Evolutionary conservation across 2,888 invertebrate genomes (phyloP), one percentile per base, ranked within the genome.

Genomic region (Drosophila emarginata): DNA sequence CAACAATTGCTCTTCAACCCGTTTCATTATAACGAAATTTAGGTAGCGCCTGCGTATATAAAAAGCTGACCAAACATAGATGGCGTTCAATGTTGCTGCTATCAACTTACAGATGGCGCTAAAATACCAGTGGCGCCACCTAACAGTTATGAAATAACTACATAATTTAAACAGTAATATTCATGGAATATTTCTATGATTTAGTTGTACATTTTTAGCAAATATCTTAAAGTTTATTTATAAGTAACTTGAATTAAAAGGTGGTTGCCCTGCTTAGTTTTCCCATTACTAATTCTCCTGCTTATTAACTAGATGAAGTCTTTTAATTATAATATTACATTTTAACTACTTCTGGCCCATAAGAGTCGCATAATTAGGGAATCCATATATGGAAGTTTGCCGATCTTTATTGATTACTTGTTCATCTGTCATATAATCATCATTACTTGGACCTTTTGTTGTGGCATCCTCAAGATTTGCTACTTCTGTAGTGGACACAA

Each of bases 291-390:
- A 32, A 32, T 45, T 45, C 12, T 12, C 45, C 18, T 18, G 18
- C 45, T 45, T 45, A 45, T 11, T 12, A 1, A 45, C 40, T 45
- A 45, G 11, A 32, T 4, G 11, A 15, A 18, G 11, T 11, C 4
- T 4, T 12, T 1, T 4, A 60, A 7, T 62, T 78, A 66, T 32
- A 68, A 5, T 4, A 76, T 64, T 12, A 72, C 51, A 37, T 78
- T 75, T 32, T 76, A 68, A 28, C 56, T 71, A 32, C 80, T 81
- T 18, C 80, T 59, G 18, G 80, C 74, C 0, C 76, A 76, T 28
- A 86, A 36, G 15, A 89, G 40, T n/a, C 78, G 71, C 89, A 89
- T 89, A 21, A 87, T 87, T 53, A 85, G 39, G 1, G 86, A 87
- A 56, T 0, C 87, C 83, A 11, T 83, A 86, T 7, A 86, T 79